Evolutionary conservation across 2,888 invertebrate species (phyloP).

Genomic region (Parnassius glacialis): DNA sequence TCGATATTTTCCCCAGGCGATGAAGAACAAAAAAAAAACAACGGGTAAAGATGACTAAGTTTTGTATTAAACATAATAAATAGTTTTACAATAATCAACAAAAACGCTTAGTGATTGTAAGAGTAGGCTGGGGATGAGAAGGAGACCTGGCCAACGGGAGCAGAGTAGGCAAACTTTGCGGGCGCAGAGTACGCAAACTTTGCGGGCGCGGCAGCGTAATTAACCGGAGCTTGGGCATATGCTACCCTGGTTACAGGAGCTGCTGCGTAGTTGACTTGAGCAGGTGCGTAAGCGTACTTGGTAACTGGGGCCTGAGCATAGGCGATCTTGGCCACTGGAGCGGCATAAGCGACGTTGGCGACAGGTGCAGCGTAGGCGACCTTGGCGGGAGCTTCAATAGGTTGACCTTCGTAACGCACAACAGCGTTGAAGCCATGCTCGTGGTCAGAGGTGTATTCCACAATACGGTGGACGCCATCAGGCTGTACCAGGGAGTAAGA

Average conservation of each 20-base stretch:
- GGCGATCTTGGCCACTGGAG: constrained; percentile 40
- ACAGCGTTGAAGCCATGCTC: constrained; percentile 70
- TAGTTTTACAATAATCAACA: constrained; percentile 41
- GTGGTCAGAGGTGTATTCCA: constrained; percentile 70
- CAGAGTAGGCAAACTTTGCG: constrained; percentile 38
- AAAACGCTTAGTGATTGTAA: constrained; percentile 63
- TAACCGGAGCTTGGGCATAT: constrained; percentile 43
- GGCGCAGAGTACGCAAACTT: constrained; percentile 43
- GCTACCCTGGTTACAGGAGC: constrained; percentile 39
- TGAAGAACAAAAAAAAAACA: constrained; percentile 51
- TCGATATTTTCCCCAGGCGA: constrained; percentile 53
- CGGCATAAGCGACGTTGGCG: constrained; percentile 42
- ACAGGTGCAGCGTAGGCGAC: constrained; percentile 38
- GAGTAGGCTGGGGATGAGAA: constrained; percentile 63
- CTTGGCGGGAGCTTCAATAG: constrained; percentile 40
- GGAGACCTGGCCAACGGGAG: constrained; percentile 49
- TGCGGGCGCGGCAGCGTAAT: constrained; percentile 45
- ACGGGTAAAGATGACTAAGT: constrained; percentile 30
- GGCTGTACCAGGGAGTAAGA: constrained; percentile 75
- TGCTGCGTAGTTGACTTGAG: constrained; percentile 36
- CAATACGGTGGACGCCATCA: constrained; percentile 69
- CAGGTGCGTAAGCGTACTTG: constrained; percentile 40
- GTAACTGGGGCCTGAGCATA: constrained; percentile 42
- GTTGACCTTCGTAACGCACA: constrained; percentile 70
- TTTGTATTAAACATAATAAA: constrained; percentile 60